Base-by-base conservation (phyloP, 2,797 vertebrate genomes). In the Brachyalestes nurse region DNA sequence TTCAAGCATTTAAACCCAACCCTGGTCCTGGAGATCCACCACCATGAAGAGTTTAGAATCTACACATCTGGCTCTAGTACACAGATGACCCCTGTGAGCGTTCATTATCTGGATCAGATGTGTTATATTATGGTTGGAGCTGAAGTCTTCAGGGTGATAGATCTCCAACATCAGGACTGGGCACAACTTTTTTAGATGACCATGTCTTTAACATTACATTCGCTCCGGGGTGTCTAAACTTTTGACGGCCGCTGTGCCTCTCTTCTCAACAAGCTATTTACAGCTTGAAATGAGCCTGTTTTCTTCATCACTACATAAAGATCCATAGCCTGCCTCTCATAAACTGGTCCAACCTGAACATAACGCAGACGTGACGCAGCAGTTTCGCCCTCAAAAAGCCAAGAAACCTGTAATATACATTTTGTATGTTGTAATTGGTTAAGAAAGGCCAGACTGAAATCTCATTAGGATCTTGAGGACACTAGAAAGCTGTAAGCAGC, bases 391-490 rank as follows among this genome's bases (percentile, higher is more conserved):
- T 61, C 51, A 40, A 47, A 3, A 7, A 23, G 5, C 58, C 53
- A n/a, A 28, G 45, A 16, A 21, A 53, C 17, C 49, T 53, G 73
- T 21, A 12, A 40, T 55, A 64, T 28, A 49, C 25, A 34, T 47
- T 40, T 64, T 42, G 25, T 42, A 25, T 47, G 25, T 64, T 55
- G 58, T 55, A 58, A 77, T 9, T 19, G 60, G 49, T 61, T 40
- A 21, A 65, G 47, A 38, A n/a, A 42, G 38, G 34, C 49, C 51
- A 55, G 69, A 34, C 49, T 55, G 69, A 38, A 51, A 72, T 10
- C 69, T 73, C 69, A 67, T 77, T 77, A 82, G 65, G 49, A 82
- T 45, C 49, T 82, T 28, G 28, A 81, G 61, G 61, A 38, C 5
- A 25, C 58, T 40, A 38, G 42, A 51, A 61, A 55, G 47, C 49